These are phyloP conservation scores for Scaptodrosophila latifasciaeformis DNA, from an alignment of 2,888 invertebrate genomes.

Conservation along the genomic window DNA sequence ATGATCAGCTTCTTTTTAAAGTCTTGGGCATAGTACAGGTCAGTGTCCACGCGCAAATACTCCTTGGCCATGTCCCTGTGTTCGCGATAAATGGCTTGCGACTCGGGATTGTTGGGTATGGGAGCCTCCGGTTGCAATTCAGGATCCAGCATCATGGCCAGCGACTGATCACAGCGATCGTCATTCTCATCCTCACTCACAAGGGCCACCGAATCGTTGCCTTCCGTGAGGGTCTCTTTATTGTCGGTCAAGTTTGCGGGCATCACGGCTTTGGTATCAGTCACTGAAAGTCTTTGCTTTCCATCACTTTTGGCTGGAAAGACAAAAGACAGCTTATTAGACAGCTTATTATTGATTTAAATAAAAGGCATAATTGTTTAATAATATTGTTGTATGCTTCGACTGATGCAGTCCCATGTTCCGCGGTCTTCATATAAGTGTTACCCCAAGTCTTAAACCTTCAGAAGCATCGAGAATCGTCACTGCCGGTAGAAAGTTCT, in stretches of 20 bases:
- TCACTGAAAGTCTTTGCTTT: slow-evolving; percentile 72
- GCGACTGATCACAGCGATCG: slow-evolving; percentile 74
- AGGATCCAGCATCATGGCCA: slow-evolving; percentile 86
- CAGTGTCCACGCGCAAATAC: slow-evolving; percentile 91
- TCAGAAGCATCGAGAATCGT: too few relatives aligned
- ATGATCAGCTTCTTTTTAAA: slow-evolving; percentile 85
- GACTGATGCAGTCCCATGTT: too few relatives aligned
- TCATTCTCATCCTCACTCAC: slow-evolving; percentile 46
- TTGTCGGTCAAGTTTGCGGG: slow-evolving; percentile 47
- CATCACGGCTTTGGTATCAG: slow-evolving; percentile 72
- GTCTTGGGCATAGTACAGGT: slow-evolving; percentile 86
- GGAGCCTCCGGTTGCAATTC: slow-evolving; percentile 89
- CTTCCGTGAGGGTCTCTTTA: slow-evolving; percentile 20
- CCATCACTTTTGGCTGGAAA: slow-evolving; percentile 74
- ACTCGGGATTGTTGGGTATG: slow-evolving; percentile 84
- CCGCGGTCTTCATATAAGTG: too few relatives aligned
- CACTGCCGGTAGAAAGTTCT: too few relatives aligned
- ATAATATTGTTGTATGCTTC: too few relatives aligned
- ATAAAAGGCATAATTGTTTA: too few relatives aligned
- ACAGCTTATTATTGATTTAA: too few relatives aligned
- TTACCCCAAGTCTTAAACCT: too few relatives aligned
- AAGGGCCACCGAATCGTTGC: slow-evolving; percentile 51
- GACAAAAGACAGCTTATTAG: not conserved
- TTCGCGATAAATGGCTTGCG: slow-evolving; percentile 89
- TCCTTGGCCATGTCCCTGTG: slow-evolving; percentile 92